phyloP scores from a whole-genome alignment of 2,888 invertebrate species.

The Noctua janthe region DNA sequence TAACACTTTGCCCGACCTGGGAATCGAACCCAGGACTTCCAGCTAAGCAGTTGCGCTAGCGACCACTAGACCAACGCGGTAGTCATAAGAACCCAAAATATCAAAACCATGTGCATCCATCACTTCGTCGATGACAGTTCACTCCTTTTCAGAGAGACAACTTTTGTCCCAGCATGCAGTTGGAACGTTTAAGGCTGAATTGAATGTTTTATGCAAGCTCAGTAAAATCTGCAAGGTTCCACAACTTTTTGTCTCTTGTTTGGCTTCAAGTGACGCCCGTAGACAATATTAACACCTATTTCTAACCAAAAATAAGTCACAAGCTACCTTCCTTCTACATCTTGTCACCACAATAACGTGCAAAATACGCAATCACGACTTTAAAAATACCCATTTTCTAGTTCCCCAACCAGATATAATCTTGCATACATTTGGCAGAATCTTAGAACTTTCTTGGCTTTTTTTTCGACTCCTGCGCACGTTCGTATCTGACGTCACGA shows the following conservation, averaged over 20 bases:
- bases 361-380: constrained; percentile 69
- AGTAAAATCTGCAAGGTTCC: neutral
- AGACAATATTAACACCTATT: neutral
- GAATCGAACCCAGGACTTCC: too few relatives aligned
- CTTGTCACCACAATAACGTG: constrained; percentile 37
- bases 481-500: constrained; percentile 77
- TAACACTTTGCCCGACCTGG: too few relatives aligned
- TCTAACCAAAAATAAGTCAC: neutral
- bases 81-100: neutral
- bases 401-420: constrained; percentile 73
- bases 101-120: neutral
- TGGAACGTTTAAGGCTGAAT: neutral
- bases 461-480: constrained; percentile 69
- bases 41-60: too few relatives aligned
- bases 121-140: neutral
- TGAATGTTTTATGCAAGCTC: neutral
- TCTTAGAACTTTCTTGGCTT: constrained; percentile 73
- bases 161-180: neutral
- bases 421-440: constrained; percentile 81
- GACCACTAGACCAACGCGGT: too few relatives aligned
- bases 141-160: neutral
- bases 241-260: neutral
- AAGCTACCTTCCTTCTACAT: neutral
- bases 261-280: neutral
- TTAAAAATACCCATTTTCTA: constrained; percentile 68